These are phyloP conservation scores for Hypotaenidia okinawae DNA, from an alignment of 2,797 vertebrate genomes.

Conservation along the genomic window DNA sequence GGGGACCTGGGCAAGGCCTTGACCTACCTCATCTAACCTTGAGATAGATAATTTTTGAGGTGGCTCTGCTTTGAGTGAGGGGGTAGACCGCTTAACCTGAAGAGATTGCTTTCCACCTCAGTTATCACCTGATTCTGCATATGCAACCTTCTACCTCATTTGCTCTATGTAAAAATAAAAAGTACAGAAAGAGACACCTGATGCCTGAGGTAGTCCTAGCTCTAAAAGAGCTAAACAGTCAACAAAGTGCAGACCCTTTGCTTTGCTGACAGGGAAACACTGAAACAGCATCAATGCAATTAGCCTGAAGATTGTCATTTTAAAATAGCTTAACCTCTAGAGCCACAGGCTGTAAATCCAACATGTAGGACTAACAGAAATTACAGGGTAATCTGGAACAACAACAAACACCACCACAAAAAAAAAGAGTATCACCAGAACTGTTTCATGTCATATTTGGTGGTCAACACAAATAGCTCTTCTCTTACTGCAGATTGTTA, in stretches of 20 bases:
- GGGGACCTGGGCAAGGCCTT: neutral
- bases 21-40: neutral
- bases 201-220: neutral
- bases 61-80: neutral
- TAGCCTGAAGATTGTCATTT: neutral
- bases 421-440: neutral
- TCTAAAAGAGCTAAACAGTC: neutral
- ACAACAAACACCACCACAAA: neutral
- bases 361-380: neutral
- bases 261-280: neutral
- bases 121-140: neutral
- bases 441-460: neutral
- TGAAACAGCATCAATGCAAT: neutral
- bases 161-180: neutral
- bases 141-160: neutral
- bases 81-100: neutral
- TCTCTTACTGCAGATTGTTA: neutral
- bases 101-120: neutral
- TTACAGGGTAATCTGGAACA: neutral
- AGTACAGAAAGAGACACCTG: neutral
- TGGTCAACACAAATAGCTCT: conserved; percentile 25
- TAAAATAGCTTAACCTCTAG: neutral
- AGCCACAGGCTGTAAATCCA: neutral
- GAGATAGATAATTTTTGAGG: neutral
- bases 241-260: neutral